Base-by-base conservation (phyloP, 2,113 vertebrate species). In the Eptesicus fuscus region DNA sequence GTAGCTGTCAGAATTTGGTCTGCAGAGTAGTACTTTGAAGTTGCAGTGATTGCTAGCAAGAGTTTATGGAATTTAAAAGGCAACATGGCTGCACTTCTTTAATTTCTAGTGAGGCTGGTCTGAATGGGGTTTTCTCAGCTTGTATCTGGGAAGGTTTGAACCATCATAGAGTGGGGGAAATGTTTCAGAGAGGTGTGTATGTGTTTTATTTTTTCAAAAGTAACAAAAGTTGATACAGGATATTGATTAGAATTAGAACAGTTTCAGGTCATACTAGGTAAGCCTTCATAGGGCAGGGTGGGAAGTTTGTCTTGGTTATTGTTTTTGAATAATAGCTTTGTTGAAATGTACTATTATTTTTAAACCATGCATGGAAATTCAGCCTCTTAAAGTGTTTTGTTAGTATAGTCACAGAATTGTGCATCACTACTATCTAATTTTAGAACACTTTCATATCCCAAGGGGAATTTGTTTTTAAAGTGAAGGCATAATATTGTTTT, bases 391-490 rank as follows among this genome's bases (percentile, higher is more conserved):
- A 59, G 23, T 63, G 14, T 76, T 87, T 35, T 49, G 17, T 40
- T 85, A 17, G 18, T 56, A 12, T 51, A 42, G 73, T 78, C 20
- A 42, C 63, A 53, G 77, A 67, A 35, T 70, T 70, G 61, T 63
- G 63, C 35, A 4, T 91, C 28, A 90, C 28, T 20, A 28, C 82
- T 84, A 14, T 84, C 30, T 96, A 93, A 83, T 85, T 91, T 76
- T 47, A 89, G 69, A 49, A 87, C 20, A 49, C 71, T 78, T 61
- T 78, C 61, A 25, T 56, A 77, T 40, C 25, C 51, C 53, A 61
- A 25, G 44, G 14, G 53, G 40, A 86, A 93, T 93, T 94, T 94
- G 47, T 91, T 83, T 95, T 85, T 85, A 47, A 94, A 86, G 18
- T 71, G 90, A 83, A 86, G 56, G 35, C 91, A 6, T 42, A 83